phyloP scores from a whole-genome alignment of 2,797 vertebrate species.

The Coracias cyanogaster region DNA sequence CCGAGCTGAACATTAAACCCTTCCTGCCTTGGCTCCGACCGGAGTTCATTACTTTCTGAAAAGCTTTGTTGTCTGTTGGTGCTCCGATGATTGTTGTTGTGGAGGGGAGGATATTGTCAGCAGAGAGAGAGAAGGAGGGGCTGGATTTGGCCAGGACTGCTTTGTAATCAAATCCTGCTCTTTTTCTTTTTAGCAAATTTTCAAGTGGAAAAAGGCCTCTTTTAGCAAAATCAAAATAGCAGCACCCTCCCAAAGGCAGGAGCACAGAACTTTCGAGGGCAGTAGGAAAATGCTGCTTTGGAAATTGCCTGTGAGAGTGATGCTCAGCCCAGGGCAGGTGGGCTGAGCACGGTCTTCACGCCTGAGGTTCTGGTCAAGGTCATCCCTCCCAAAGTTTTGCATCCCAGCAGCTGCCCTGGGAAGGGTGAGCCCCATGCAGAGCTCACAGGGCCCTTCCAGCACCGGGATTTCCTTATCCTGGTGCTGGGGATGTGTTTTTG shows the following conservation, averaged over 20 bases:
- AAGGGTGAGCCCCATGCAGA: rapidly evolving
- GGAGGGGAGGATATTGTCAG: slow-evolving; percentile 71
- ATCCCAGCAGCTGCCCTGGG: background rate
- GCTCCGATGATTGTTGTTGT: slow-evolving; percentile 78
- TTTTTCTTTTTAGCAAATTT: slow-evolving; percentile 44
- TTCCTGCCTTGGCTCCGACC: slow-evolving; percentile 66
- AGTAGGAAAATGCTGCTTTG: background rate
- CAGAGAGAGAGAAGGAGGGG: slow-evolving; percentile 35
- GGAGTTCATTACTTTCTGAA: slow-evolving; percentile 83
- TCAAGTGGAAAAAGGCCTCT: background rate
- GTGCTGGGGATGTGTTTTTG: background rate
- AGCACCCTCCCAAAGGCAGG: background rate
- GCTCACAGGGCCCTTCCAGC: background rate
- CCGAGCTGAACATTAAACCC: slow-evolving; percentile 70
- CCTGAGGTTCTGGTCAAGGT: background rate
- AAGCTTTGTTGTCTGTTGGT: slow-evolving; percentile 78
- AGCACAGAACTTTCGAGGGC: background rate
- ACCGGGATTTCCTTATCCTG: rapidly evolving
- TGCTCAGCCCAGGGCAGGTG: background rate
- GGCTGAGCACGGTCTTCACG: background rate
- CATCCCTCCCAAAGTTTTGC: background rate
- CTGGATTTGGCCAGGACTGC: slow-evolving; percentile 36
- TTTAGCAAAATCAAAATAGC: slow-evolving; percentile 23
- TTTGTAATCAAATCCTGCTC: slow-evolving; percentile 50
- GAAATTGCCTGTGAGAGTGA: background rate